Evolutionary conservation across 2,797 vertebrate genomes (phyloP).

Genomic region (Chelon auratus): DNA sequence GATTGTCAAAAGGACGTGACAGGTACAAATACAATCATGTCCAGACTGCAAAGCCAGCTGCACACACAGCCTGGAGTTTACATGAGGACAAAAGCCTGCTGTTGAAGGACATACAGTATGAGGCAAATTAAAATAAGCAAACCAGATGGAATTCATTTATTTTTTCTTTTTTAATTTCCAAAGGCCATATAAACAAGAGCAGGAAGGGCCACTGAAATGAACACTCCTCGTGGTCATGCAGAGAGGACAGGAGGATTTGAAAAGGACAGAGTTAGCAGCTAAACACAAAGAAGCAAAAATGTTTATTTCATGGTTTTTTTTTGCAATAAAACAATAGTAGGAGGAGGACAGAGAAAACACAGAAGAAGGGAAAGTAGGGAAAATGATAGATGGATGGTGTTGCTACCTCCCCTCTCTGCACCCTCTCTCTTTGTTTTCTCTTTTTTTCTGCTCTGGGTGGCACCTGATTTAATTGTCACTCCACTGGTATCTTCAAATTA

Average conservation of each 20-base stretch:
- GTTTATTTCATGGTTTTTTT: slow-evolving; percentile 19
- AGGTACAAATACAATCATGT: slow-evolving; percentile 12
- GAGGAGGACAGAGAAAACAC: neutral
- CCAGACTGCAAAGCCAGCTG: neutral
- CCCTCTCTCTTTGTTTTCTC: slow-evolving; percentile 23
- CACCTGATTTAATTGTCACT: slow-evolving; percentile 72
- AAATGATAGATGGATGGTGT: neutral
- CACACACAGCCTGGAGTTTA: neutral
- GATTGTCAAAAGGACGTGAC: slow-evolving; percentile 41
- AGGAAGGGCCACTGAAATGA: slow-evolving; percentile 15
- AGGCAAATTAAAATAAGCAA: slow-evolving; percentile 4
- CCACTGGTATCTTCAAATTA: slow-evolving; percentile 54
- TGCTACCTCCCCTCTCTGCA: slow-evolving; percentile 13
- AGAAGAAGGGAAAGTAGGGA: slow-evolving; percentile 13
- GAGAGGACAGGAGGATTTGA: slow-evolving; percentile 6
- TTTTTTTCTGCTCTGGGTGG: slow-evolving; percentile 44
- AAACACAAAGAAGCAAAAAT: slow-evolving; percentile 12
- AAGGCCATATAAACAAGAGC: slow-evolving; percentile 4
- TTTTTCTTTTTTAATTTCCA: slow-evolving; percentile 5
- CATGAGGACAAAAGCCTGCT: neutral
- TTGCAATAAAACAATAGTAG: slow-evolving; percentile 27
- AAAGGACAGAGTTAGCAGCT: slow-evolving; percentile 7
- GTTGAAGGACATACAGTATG: neutral
- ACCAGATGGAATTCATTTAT: neutral
- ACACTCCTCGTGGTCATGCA: neutral